A percentile compares a stretch with the other conserved stretches of the same genome.
phyloP scores from a whole-genome alignment of 2,888 invertebrate genomes.

The Cordilura impudica region DNA sequence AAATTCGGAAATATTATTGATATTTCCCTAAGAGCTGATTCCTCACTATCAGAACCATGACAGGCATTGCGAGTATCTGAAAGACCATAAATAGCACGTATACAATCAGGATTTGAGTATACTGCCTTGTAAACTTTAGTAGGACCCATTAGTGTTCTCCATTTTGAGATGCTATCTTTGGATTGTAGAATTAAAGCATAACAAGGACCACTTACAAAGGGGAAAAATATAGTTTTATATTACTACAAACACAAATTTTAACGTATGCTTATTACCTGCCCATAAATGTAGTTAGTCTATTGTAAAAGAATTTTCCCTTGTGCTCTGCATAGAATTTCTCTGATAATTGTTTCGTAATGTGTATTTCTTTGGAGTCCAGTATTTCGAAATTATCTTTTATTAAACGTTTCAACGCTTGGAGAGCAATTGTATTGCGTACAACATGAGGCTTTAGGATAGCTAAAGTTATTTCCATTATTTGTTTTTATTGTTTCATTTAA shows the following conservation, averaged over 20 bases:
- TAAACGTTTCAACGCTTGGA: constrained; percentile 83
- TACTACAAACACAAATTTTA: neutral
- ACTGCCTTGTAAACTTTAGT: constrained; percentile 92
- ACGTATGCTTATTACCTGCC: constrained; percentile 80
- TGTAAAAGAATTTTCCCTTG: constrained; percentile 88
- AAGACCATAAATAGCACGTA: constrained; percentile 91
- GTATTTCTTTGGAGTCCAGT: constrained; percentile 83
- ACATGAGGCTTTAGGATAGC: constrained; percentile 93
- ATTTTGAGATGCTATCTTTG: constrained; percentile 86
- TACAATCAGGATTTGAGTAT: constrained; percentile 86
- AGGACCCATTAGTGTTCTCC: constrained; percentile 93
- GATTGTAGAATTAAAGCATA: constrained; percentile 88
- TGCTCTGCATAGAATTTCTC: constrained; percentile 91
- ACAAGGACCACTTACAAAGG: constrained; percentile 85
- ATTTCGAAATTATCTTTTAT: constrained; percentile 86
- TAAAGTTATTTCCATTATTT: constrained; percentile 85
- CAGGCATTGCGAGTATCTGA: constrained; percentile 96
- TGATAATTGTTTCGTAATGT: constrained; percentile 82
- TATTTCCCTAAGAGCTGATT: constrained; percentile 88
- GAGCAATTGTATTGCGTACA: constrained; percentile 85
- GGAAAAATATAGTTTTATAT: neutral
- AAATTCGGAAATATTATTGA: constrained; percentile 92
- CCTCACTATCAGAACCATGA: constrained; percentile 91
- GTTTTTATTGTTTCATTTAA: neutral
- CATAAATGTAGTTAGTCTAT: constrained; percentile 90